Conservation (phyloP, 2,113 vertebrate genomes). For the Rhegmatorhina hoffmannsi region DNA sequence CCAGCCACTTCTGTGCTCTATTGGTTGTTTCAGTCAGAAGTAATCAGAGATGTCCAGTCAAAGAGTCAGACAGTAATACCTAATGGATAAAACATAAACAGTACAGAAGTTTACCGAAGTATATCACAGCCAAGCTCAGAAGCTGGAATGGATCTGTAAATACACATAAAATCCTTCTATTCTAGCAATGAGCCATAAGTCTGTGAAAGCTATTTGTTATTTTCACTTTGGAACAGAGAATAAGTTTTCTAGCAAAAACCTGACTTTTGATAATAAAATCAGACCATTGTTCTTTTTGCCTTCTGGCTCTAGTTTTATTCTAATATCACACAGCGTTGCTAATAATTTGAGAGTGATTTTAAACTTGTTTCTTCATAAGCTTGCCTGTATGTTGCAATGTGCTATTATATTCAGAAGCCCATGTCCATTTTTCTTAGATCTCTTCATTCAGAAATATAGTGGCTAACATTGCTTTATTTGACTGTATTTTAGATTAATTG, state of each 20-base stretch:
- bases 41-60: background rate
- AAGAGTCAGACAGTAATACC: background rate
- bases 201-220: background rate
- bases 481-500: background rate
- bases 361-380: background rate
- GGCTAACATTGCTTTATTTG: background rate
- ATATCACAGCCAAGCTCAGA: background rate
- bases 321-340: background rate
- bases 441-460: background rate
- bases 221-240: background rate
- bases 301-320: background rate
- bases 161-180: background rate
- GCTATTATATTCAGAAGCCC: background rate
- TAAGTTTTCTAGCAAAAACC: background rate
- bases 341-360: background rate
- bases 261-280: background rate
- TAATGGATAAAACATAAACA: background rate
- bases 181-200: background rate
- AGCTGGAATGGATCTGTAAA: background rate
- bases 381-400: background rate
- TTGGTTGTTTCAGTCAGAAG: background rate
- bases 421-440: background rate
- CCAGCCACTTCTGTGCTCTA: background rate
- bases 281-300: background rate
- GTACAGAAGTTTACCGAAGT: background rate